These are phyloP conservation scores for Icerya purchasi DNA, from an alignment of 2,888 invertebrate genomes.

Conservation along the genomic window DNA sequence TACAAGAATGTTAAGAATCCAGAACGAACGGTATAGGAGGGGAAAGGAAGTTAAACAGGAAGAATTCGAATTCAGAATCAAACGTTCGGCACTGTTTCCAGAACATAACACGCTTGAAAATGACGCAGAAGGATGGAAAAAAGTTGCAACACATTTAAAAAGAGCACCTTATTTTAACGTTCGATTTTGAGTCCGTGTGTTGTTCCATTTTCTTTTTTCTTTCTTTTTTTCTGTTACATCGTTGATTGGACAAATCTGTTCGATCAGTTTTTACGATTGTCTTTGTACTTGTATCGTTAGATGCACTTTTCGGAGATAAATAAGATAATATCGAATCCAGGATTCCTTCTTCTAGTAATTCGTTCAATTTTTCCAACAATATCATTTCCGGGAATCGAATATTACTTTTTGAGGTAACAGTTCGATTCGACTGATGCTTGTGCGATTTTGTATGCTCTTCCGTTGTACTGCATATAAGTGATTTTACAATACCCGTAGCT, in stretches of 20 bases:
- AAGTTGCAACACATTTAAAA: no score
- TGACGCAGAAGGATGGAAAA: no score
- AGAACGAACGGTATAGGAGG: no score
- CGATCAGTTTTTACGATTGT: background rate
- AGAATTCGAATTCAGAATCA: no score
- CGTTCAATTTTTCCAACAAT: slow-evolving; percentile 28
- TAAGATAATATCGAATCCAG: slow-evolving; percentile 63
- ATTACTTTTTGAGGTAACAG: background rate
- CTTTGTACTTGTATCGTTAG: background rate
- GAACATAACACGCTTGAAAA: no score
- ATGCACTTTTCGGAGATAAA: slow-evolving; percentile 34
- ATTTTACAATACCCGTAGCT: background rate
- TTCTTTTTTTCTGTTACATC: slow-evolving; percentile 3
- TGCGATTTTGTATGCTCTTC: background rate
- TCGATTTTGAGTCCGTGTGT: no score
- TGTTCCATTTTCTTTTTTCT: background rate
- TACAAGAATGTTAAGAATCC: no score
- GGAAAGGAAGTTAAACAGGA: no score
- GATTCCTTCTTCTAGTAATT: slow-evolving; percentile 59
- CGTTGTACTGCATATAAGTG: background rate
- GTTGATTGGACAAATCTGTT: background rate
- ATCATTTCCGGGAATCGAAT: background rate
- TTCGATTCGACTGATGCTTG: background rate
- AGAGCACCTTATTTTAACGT: no score
- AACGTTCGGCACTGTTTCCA: no score